Evolutionary conservation across 2,113 vertebrate genomes (phyloP), one percentile per base, ranked within the genome.

Genomic region (Chrysemys picta): DNA sequence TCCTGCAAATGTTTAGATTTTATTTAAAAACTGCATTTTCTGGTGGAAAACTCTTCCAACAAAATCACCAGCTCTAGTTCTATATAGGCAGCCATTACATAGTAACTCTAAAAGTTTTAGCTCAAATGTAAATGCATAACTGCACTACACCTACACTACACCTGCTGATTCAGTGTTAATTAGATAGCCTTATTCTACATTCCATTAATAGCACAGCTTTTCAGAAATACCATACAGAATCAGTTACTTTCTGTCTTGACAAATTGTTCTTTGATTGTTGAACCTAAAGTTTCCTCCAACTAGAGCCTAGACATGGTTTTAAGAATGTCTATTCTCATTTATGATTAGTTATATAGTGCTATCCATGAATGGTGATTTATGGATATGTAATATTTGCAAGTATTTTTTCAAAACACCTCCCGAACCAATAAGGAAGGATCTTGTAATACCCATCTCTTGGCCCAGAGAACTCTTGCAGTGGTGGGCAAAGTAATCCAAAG

Each of bases 61-160:
- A 82, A 94, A 92, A 96, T 78, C 94, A 95, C 90, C 84, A 91
- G 5, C 25, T 95, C 85, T 93, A 81, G 3, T 2, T 89, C 75
- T 95, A 94, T 57, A 91, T 86, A 4, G 1, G 50, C 84, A 81
- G 22, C 80, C 76, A 94, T 79, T 65, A 85, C 6, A 88, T 89
- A 96, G 87, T 94, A 93, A 89, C 76, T 90, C 93, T 14, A 72
- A 53, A 84, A 38, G 24, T 59, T 97, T 93, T 56, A 90, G 89
- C 35, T 96, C 90, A 98, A 97, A 90, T 92, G 59, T 94, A 97
- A 97, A 6, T 93, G 69, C 79, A 85, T 93, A 94, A 96, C 96
- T 97, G 89, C 91, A 95, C 72, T 96, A 96, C 92, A 95, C 96
- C 96, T 97, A 96, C 96, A 89, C 84, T 8, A 7, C 86, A 97